phyloP scores from a whole-genome alignment of 1,140 invertebrate genomes.

The Liolophura sinensis region DNA sequence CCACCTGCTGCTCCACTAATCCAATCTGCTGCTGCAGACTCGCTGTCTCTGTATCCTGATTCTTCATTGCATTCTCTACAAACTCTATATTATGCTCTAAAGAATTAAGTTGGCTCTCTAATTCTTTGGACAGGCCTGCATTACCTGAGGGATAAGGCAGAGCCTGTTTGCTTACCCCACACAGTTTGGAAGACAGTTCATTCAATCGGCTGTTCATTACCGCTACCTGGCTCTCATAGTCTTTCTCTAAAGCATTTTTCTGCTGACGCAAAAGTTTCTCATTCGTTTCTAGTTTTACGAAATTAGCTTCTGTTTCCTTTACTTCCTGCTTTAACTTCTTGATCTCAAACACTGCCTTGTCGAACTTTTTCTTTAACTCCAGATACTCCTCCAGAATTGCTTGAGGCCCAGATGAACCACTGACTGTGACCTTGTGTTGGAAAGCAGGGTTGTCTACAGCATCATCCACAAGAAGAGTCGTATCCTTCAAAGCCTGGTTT shows the following conservation, averaged over 20 bases:
- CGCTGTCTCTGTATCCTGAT: constrained; percentile 2
- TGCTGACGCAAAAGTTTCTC: constrained; percentile 2
- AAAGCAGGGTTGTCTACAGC: constrained; percentile 1
- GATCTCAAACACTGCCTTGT: constrained; percentile 30
- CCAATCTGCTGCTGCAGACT: not conserved
- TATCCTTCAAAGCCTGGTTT: too few relatives aligned
- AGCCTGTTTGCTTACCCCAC: too few relatives aligned
- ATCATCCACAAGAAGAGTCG: too few relatives aligned
- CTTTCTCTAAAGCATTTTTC: constrained; percentile 27
- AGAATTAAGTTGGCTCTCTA: too few relatives aligned
- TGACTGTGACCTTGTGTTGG: constrained; percentile 22
- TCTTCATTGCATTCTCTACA: constrained; percentile 1
- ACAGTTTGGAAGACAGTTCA: constrained; percentile 27
- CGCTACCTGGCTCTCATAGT: constrained; percentile 31
- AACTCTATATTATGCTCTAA: not conserved
- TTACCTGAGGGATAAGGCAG: too few relatives aligned
- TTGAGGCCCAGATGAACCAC: constrained; percentile 11
- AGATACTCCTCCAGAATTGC: not conserved
- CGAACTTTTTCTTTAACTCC: constrained; percentile 34
- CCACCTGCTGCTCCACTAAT: not conserved
- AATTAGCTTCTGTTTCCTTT: constrained; percentile 25
- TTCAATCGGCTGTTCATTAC: constrained; percentile 28
- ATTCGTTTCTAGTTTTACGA: constrained; percentile 24
- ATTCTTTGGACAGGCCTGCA: too few relatives aligned
- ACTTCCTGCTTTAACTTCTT: constrained; percentile 36